phyloP scores from a whole-genome alignment of 2,113 vertebrate genomes.

The Antechinus flavipes region DNA sequence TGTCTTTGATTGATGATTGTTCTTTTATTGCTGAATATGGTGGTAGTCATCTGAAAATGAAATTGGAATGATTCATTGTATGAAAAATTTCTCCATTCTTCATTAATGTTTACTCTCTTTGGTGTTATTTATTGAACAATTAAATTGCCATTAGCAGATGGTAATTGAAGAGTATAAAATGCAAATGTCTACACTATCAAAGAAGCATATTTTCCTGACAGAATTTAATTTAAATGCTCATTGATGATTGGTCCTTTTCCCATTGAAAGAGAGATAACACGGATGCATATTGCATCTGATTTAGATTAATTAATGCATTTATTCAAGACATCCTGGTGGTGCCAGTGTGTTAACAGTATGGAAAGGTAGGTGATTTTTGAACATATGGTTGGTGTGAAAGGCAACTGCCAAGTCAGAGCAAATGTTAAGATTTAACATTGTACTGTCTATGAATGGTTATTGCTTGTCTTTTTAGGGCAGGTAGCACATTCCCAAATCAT shows the following conservation, averaged over 20 bases:
- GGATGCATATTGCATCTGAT: constrained; percentile 8
- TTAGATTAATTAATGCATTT: constrained; percentile 79
- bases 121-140: constrained; percentile 81
- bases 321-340: constrained; percentile 73
- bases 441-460: background rate
- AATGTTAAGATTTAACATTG: background rate
- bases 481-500: background rate
- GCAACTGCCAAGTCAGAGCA: background rate
- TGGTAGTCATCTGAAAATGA: constrained; percentile 72
- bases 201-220: constrained; percentile 73
- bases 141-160: constrained; percentile 79
- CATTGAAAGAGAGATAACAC: constrained; percentile 65
- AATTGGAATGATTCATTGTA: constrained; percentile 67
- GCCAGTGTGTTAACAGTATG: constrained; percentile 64
- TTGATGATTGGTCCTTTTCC: constrained; percentile 66
- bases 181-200: constrained; percentile 72
- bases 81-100: constrained; percentile 77
- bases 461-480: constrained; percentile 18
- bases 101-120: constrained; percentile 79
- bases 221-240: constrained; percentile 75
- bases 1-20: constrained; percentile 73
- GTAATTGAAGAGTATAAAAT: constrained; percentile 78
- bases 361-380: constrained; percentile 63
- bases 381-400: constrained; percentile 47
- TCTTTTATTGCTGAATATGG: constrained; percentile 71